A percentile compares a stretch with the other conserved stretches of the same genome.
phyloP scores from a whole-genome alignment of 2,888 invertebrate species.

The Empis livida region DNA sequence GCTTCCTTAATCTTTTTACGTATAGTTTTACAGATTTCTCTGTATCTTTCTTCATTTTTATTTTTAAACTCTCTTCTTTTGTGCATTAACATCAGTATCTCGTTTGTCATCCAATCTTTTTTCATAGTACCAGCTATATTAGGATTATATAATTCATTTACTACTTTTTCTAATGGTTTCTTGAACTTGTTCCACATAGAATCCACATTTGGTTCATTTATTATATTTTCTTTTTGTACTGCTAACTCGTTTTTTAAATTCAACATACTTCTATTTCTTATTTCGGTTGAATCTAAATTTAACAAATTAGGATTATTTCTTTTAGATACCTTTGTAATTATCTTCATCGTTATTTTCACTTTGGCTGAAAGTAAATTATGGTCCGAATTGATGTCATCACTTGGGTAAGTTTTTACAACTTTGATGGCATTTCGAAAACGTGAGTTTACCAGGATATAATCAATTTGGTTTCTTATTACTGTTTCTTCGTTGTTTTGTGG shows the following conservation, averaged over 20 bases:
- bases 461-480: constrained; percentile 3
- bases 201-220: not conserved
- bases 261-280: not conserved
- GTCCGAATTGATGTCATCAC: not conserved
- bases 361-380: not conserved
- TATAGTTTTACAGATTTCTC: no score
- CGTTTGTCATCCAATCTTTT: not conserved
- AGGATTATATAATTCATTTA: not conserved
- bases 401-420: not conserved
- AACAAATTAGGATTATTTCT: not conserved
- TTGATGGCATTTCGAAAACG: not conserved
- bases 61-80: not conserved
- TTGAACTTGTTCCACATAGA: not conserved
- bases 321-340: not conserved
- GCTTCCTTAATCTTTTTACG: no score
- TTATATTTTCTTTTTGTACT: not conserved
- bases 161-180: not conserved
- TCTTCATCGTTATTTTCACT: not conserved
- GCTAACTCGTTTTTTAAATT: not conserved
- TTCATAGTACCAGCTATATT: not conserved
- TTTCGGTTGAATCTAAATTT: not conserved
- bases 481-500: not conserved
- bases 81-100: not conserved
- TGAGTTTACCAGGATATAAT: not conserved
- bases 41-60: not conserved